Evolutionary conservation across 2,797 vertebrate species (phyloP).

Genomic region (Meriones psammophilus): DNA sequence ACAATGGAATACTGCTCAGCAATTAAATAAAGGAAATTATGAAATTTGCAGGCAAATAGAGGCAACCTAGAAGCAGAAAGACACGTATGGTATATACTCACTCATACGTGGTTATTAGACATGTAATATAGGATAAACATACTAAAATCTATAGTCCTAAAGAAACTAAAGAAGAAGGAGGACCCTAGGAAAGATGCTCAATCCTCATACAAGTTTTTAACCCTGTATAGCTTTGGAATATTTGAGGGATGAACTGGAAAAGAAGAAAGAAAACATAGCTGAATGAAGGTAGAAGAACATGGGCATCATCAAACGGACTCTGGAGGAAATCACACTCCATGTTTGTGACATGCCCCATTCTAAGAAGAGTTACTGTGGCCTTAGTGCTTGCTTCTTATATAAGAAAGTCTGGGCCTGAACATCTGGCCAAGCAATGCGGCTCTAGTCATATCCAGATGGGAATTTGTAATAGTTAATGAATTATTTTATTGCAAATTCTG

Average conservation of each 20-base stretch:
- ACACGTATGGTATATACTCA: no score
- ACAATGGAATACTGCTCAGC: no score
- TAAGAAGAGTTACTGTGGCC: not conserved
- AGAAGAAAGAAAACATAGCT: not conserved
- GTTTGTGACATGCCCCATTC: not conserved
- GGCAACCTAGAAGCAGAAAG: no score
- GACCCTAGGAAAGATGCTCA: not conserved
- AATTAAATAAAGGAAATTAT: no score
- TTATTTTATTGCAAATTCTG: conserved; percentile 33
- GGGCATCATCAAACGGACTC: not conserved
- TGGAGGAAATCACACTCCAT: not conserved
- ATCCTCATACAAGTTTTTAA: not conserved
- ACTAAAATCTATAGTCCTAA: no score
- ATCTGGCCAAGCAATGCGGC: not conserved
- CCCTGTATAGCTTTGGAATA: not conserved
- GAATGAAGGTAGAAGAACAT: not conserved
- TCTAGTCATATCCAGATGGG: not conserved
- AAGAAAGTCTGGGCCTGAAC: not conserved
- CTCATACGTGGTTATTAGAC: no score
- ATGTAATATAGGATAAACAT: no score
- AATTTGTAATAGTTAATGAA: not conserved
- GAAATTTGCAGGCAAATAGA: not conserved
- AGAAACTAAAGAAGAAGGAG: no score
- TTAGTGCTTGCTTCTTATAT: not conserved
- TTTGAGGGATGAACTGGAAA: not conserved